Base-by-base conservation (phyloP, 1,140 invertebrate genomes). In the Drosophila paulistorum region DNA sequence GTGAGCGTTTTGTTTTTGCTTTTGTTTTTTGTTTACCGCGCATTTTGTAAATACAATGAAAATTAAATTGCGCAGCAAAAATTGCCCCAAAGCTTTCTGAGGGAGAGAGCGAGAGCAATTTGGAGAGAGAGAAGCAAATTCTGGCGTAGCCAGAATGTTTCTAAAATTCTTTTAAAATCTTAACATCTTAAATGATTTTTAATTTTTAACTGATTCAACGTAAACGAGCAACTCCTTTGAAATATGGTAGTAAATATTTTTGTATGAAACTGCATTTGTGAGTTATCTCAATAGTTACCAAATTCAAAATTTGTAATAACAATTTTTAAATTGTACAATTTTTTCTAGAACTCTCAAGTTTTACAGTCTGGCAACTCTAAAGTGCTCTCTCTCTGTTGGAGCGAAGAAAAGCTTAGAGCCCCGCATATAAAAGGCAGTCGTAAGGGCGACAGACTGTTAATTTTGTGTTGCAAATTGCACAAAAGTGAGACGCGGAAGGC, bases 21-120 rank as follows among this genome's bases (percentile, higher is more conserved):
- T 30, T 77, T 30, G 30, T 30, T 79, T 87, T 89, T 87, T 86
- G 79, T 87, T 87, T 89, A 87, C 70, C 84, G 83, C 83, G 84
- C 79, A 87, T 72, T 87, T 87, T 87, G 79, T 83, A 80, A 87
- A 87, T 69, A 81, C 55, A 89, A 79, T 76, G 77, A 70, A 83
- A 87, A 83, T 89, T 85, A 61, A 87, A 87, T 89, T 87, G 83
- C 83, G 83, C 83, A 89, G 83, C 77, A 79, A 87, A 79, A 70
- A 71, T 89, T 74, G 39, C 1, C 1, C 23, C 20, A 74, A 58
- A 75, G 76, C 60, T 78, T 65, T 13, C 9, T 2, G 42, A 11
- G 33, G 14, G 75, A 51, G 65, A 74, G 9, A 30, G 41, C 5
- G 39, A 37, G 65, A 54, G 48, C 7, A 17, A 30, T 65, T 51